Percentiles rank a stretch among this genome's conserved stretches.
phyloP scores from a whole-genome alignment of 1,140 invertebrate species.

The Metaphire vulgaris region DNA sequence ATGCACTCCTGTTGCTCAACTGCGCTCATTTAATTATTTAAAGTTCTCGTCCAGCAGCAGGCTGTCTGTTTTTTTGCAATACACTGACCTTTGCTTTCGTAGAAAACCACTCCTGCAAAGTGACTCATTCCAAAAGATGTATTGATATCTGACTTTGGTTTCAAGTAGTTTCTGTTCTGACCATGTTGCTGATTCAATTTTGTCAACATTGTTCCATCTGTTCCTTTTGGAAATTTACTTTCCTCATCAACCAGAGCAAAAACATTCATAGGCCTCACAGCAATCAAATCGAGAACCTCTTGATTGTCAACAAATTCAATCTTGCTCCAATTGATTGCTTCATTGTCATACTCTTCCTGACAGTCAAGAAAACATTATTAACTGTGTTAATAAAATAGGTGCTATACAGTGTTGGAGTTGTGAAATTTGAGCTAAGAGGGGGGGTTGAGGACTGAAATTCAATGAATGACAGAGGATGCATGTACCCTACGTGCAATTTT shows the following conservation, averaged over 20 bases:
- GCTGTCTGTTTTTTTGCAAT: no score
- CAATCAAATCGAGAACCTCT: conserved; percentile 90
- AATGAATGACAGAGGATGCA: no score
- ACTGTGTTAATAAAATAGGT: background rate
- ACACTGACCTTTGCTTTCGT: conserved; percentile 70
- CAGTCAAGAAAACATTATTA: background rate
- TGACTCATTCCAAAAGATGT: conserved; percentile 93
- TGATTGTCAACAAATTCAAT: conserved; percentile 99
- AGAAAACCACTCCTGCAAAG: conserved; percentile 96
- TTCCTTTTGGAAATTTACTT: conserved; percentile 96
- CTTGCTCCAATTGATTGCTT: conserved; percentile 54
- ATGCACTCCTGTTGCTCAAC: no score
- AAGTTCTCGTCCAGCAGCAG: no score
- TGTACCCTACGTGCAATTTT: background rate
- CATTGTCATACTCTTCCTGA: conserved; percentile 35
- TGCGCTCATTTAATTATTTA: no score
- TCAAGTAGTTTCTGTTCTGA: conserved; percentile 83
- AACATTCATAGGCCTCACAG: conserved; percentile 91
- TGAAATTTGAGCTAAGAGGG: no score
- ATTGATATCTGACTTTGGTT: conserved; percentile 94
- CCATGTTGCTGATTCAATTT: conserved; percentile 94
- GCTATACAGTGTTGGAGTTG: no score
- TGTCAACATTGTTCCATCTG: conserved; percentile 90
- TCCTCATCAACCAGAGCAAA: conserved; percentile 98
- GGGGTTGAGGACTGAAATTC: no score